These are phyloP conservation scores for Diploscapter pachys DNA, from an alignment of 1,140 invertebrate genomes.

Conservation along the genomic window DNA sequence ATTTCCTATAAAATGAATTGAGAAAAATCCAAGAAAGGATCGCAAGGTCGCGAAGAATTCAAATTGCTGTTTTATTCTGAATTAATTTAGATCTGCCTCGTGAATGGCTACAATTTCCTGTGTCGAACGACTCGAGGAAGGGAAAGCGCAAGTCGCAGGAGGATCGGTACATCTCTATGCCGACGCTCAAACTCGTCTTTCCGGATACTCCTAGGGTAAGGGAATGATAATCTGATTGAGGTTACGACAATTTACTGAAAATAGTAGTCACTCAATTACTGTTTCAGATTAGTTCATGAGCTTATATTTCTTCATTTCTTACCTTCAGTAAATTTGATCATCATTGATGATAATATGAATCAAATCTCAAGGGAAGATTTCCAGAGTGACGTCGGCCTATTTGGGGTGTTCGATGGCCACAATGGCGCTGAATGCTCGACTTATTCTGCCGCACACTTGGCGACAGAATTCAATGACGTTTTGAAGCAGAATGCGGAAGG, in stretches of 20 bases:
- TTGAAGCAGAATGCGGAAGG: background rate
- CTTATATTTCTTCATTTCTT: no score
- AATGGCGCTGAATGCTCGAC: conserved; percentile 63
- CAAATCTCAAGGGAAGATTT: background rate
- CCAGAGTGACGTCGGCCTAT: conserved; percentile 25
- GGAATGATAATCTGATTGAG: no score
- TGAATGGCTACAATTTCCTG: conserved; percentile 11
- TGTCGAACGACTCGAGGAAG: conserved; percentile 8
- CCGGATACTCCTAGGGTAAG: no score
- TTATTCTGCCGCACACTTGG: conserved; percentile 56
- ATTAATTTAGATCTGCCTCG: background rate
- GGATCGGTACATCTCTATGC: conserved; percentile 11
- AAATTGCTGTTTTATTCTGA: no score
- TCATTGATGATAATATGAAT: background rate
- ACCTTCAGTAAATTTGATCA: no score
- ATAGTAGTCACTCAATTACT: no score
- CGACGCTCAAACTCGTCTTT: background rate
- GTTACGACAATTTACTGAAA: no score
- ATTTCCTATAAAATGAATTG: no score
- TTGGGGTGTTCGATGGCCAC: conserved; percentile 68
- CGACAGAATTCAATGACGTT: background rate
- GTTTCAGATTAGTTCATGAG: no score
- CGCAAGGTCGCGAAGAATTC: no score
- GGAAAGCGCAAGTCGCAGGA: conserved; percentile 11
- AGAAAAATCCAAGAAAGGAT: no score